Conservation (phyloP, 2,888 invertebrate species). For the Zygogramma bicolorata region DNA sequence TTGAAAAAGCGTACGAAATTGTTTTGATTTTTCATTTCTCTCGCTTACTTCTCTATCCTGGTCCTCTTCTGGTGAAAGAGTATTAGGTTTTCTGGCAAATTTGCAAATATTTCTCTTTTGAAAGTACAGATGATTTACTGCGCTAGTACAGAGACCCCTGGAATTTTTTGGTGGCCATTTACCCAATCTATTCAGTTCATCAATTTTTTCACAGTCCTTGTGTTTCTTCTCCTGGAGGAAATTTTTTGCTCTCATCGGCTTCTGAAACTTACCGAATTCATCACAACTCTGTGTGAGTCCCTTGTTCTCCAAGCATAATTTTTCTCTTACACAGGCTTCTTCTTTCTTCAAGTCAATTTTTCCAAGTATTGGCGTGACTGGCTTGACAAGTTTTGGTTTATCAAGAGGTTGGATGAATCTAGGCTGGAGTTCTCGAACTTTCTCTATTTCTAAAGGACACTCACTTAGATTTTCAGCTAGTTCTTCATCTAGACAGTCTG, state of each 20-base stretch:
- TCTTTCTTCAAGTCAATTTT: constrained; percentile 49
- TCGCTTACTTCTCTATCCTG: neutral
- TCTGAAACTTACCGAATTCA: constrained; percentile 45
- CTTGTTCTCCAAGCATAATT: constrained; percentile 43
- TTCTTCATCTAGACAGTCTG: constrained; percentile 52
- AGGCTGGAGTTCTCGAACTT: constrained; percentile 51
- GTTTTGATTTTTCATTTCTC: neutral
- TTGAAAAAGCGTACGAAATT: neutral
- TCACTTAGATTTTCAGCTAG: constrained; percentile 45
- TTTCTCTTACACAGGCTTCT: constrained; percentile 50
- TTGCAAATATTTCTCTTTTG: constrained; percentile 11
- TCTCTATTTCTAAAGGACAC: constrained; percentile 49
- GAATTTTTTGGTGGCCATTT: constrained; percentile 40
- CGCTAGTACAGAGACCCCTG: constrained; percentile 2
- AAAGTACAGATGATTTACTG: neutral
- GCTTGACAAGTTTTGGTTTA: constrained; percentile 27
- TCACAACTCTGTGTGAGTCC: constrained; percentile 50
- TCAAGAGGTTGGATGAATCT: constrained; percentile 37
- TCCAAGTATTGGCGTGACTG: constrained; percentile 13
- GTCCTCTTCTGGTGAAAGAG: neutral
- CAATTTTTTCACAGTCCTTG: constrained; percentile 40
- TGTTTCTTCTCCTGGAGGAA: constrained; percentile 27
- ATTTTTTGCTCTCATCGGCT: constrained; percentile 44
- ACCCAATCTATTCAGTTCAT: constrained; percentile 39
- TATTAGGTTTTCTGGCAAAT: neutral